phyloP scores from a whole-genome alignment of 92 coral and sea anemone genomes.

The Metridium senile region DNA sequence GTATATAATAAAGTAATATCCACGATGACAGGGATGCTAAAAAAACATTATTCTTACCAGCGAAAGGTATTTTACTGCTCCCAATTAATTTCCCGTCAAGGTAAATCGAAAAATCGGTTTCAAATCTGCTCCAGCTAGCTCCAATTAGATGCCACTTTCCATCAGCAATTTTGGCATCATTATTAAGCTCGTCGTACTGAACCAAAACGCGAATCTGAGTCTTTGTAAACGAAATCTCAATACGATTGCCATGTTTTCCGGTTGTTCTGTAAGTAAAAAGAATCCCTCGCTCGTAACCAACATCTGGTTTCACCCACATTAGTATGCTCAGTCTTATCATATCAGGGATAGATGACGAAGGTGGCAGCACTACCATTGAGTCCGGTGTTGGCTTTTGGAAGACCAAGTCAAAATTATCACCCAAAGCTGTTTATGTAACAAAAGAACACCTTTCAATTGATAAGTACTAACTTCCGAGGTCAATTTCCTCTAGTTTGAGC shows the following conservation, averaged over 20 bases:
- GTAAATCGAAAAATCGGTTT: conserved; percentile 22
- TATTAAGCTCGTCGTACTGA: conserved; percentile 29
- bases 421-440: conserved; percentile 39
- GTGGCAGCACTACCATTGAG: conserved; percentile 32
- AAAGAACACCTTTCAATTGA: too few species aligned
- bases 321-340: conserved; percentile 40
- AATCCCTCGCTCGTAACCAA: conserved; percentile 45
- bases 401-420: conserved; percentile 44
- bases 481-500: too few species aligned
- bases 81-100: conserved; percentile 27
- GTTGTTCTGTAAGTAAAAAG: conserved; percentile 60
- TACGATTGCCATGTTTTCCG: conserved; percentile 12
- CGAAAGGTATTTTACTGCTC: background rate
- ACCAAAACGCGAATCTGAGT: conserved; percentile 29
- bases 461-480: too few species aligned
- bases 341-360: background rate
- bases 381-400: conserved; percentile 25
- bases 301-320: conserved; percentile 47
- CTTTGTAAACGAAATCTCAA: conserved; percentile 43
- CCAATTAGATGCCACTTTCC: conserved; percentile 62
- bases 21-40: too few species aligned
- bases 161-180: conserved; percentile 38
- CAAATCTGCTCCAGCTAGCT: conserved; percentile 39
- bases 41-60: too few species aligned
- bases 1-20: too few species aligned